phyloP scores from a whole-genome alignment of 2,113 vertebrate genomes.

The Emydocephalus ijimae region DNA sequence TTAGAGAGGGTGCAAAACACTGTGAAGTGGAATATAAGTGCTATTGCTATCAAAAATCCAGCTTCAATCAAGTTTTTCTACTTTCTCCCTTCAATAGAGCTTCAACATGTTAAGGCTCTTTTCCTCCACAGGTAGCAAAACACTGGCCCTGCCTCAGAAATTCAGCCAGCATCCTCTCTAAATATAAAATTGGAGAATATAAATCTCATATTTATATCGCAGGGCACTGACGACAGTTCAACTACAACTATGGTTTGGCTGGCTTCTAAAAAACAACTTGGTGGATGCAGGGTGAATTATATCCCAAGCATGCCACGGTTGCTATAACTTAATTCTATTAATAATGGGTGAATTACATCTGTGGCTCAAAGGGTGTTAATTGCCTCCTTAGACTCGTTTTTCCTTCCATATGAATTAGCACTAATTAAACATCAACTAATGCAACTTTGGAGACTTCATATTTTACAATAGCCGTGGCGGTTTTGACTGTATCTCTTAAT shows the following conservation, averaged over 20 bases:
- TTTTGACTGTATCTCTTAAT: conserved; percentile 12
- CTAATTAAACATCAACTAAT: conserved; percentile 31
- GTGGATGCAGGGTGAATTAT: background rate
- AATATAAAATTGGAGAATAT: background rate
- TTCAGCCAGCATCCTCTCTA: background rate
- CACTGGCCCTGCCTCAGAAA: background rate
- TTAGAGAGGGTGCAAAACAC: too few relatives aligned
- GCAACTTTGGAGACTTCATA: background rate
- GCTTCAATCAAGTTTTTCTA: background rate
- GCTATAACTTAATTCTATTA: conserved; percentile 32
- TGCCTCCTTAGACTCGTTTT: conserved; percentile 20
- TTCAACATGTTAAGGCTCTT: background rate
- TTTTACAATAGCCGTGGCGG: background rate
- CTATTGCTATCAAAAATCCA: background rate
- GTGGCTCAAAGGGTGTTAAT: conserved; percentile 48
- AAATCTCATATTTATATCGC: background rate
- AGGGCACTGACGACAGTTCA: background rate
- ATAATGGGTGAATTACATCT: background rate
- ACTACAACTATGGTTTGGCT: accelerated
- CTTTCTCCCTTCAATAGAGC: background rate
- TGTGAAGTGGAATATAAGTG: too few relatives aligned
- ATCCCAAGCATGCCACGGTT: background rate
- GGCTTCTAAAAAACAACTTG: background rate
- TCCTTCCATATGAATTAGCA: background rate
- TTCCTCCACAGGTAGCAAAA: background rate